These are phyloP conservation scores for Pterois miles DNA, from an alignment of 2,797 vertebrate species.

Conservation along the genomic window DNA sequence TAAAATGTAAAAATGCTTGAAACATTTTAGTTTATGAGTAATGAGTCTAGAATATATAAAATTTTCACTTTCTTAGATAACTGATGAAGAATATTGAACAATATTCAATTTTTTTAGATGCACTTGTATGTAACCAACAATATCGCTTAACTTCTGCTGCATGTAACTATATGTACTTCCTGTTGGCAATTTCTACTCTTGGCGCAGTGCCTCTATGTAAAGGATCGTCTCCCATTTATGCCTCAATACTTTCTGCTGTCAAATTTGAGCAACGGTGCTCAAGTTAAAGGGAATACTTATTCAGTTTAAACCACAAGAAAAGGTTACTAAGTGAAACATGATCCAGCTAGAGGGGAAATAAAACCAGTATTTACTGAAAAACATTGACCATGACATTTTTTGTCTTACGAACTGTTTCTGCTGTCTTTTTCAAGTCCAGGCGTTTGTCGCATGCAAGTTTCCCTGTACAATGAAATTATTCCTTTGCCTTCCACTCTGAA, in stretches of 20 bases:
- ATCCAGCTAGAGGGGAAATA: not conserved
- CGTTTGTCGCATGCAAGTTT: too few relatives aligned
- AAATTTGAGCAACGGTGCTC: not conserved
- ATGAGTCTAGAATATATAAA: too few relatives aligned
- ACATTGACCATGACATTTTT: not conserved
- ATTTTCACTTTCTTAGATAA: too few relatives aligned
- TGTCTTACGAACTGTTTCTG: not conserved
- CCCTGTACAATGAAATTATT: too few relatives aligned
- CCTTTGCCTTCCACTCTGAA: too few relatives aligned
- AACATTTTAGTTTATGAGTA: too few relatives aligned
- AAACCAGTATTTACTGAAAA: not conserved
- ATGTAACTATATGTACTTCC: conserved; percentile 42
- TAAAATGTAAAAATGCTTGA: too few relatives aligned
- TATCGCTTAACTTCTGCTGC: conserved; percentile 1
- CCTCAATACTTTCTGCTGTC: not conserved
- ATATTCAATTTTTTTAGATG: too few relatives aligned
- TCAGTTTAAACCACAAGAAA: not conserved
- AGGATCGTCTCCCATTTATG: not conserved
- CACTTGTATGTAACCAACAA: conserved; percentile 24
- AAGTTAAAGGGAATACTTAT: not conserved
- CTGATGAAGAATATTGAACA: too few relatives aligned
- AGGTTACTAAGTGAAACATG: not conserved
- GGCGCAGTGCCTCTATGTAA: not conserved
- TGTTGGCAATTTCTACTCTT: conserved; percentile 38
- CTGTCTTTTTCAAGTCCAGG: too few relatives aligned